phyloP scores from a whole-genome alignment of 2,888 invertebrate genomes.

The Drosophila melanosoma region DNA sequence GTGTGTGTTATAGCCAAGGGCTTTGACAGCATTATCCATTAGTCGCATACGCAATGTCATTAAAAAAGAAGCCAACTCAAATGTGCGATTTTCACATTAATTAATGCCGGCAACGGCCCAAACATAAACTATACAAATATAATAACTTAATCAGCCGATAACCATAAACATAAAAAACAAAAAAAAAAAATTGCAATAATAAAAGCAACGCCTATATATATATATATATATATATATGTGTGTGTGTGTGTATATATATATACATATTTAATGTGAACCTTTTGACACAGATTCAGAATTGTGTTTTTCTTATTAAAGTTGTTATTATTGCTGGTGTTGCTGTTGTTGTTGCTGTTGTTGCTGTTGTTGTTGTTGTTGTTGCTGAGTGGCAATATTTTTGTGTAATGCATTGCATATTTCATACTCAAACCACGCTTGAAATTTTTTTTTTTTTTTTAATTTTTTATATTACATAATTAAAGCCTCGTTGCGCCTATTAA shows the following conservation, averaged over 20 bases:
- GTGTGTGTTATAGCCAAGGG: background rate
- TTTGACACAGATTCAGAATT: background rate
- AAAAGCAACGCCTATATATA: conserved; percentile 2
- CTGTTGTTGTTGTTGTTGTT: conserved; percentile 10
- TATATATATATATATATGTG: too few species aligned
- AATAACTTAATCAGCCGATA: conserved; percentile 55
- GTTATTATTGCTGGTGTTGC: conserved; percentile 15
- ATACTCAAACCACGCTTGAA: conserved; percentile 3
- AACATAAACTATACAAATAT: conserved; percentile 54
- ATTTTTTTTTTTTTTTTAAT: background rate
- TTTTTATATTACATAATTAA: conserved; percentile 28
- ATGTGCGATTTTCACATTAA: conserved; percentile 40
- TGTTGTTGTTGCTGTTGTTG: background rate
- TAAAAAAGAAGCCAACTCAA: conserved; percentile 24
- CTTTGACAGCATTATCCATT: conserved; percentile 20
- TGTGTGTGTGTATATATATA: background rate
- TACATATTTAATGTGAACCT: conserved; percentile 7
- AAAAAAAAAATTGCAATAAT: background rate
- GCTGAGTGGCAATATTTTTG: conserved; percentile 15
- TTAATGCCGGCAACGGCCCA: conserved; percentile 9
- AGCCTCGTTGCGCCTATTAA: conserved; percentile 27
- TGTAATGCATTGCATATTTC: conserved; percentile 39
- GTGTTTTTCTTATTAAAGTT: conserved; percentile 24
- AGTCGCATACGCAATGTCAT: conserved; percentile 18
- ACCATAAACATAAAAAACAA: conserved; percentile 40